Base-by-base conservation (phyloP, 2,113 vertebrate species). In the Naja naja region DNA sequence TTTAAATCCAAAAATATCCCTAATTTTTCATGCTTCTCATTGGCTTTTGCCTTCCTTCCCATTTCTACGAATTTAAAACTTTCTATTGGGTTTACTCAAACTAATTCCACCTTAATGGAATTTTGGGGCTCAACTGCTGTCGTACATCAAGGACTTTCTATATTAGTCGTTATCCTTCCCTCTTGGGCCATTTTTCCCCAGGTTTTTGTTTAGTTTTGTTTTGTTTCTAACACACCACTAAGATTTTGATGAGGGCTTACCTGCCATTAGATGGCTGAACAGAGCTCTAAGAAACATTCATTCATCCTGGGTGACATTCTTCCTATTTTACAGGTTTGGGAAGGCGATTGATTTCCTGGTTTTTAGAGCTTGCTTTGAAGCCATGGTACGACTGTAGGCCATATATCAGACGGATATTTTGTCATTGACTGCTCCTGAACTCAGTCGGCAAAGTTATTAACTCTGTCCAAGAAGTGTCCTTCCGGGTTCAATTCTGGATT, bases 331-430 rank as follows among this genome's bases (percentile, higher is more conserved):
- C 86, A 94, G 39, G 34, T 88, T 95, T 92, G 81, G 49, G 74
- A 30, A 23, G 85, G 12, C 2, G 86, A 64, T 74, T 0, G 85
- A 95, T 95, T 94, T 95, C 87, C 74, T 74, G 87, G n/a, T 89
- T 94, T 86, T 91, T 94, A 85, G 0, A 2, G 6, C 6, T 55
- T 93, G 85, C 92, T 95, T 95, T 95, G 92, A 92, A 54, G 39
- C 34, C 52, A 11, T 85, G 93, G 85, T 64, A 55, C 0, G 10
- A 0, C 14, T 89, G 1, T 14, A 23, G 27, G 18, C 25, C 55
- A 86, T 91, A 55, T 14, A 86, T 34, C 85, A 88, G 64, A 85
- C 27, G 92, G 30, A 94, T 47, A 39, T 91, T 93, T 92, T 91
- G 60, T 89, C 34, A 92, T 10, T 0, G 0, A 16, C 0, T 30